Evolutionary conservation across 2,888 invertebrate genomes (phyloP).

Genomic region (Lepidochrysops patricia): DNA sequence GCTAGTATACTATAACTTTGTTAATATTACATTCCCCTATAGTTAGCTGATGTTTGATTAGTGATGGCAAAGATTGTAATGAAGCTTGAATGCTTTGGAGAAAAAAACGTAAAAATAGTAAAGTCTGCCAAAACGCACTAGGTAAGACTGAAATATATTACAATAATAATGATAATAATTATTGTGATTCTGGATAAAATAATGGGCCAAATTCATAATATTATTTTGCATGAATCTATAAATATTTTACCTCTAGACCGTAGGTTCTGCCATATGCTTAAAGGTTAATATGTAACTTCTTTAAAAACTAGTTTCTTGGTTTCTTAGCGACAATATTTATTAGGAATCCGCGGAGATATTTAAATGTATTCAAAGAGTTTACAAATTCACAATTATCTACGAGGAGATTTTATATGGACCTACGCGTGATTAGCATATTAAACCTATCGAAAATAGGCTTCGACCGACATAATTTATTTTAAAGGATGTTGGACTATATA

Average conservation of each 20-base stretch:
- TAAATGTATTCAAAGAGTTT: slow-evolving; percentile 1
- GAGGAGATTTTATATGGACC: background rate
- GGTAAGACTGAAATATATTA: too few relatives aligned
- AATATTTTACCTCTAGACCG: background rate
- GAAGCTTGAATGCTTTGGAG: too few relatives aligned
- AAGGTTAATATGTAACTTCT: background rate
- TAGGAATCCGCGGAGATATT: background rate
- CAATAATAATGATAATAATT: too few relatives aligned
- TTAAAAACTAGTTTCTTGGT: background rate
- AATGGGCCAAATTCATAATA: too few relatives aligned
- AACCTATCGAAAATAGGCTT: background rate
- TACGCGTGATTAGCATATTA: background rate
- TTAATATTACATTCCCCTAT: too few relatives aligned
- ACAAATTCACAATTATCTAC: background rate
- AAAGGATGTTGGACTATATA: background rate
- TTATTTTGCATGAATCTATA: too few relatives aligned
- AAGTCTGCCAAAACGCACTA: too few relatives aligned
- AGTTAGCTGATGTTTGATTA: too few relatives aligned
- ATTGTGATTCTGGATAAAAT: too few relatives aligned
- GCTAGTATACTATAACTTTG: too few relatives aligned
- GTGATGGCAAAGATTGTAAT: too few relatives aligned
- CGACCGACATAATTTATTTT: background rate
- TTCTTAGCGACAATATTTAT: background rate
- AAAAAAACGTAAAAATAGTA: too few relatives aligned
- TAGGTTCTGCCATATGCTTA: background rate